Evolutionary conservation across 1,140 invertebrate species (phyloP).

Genomic region (Meloidogyne exigua): DNA sequence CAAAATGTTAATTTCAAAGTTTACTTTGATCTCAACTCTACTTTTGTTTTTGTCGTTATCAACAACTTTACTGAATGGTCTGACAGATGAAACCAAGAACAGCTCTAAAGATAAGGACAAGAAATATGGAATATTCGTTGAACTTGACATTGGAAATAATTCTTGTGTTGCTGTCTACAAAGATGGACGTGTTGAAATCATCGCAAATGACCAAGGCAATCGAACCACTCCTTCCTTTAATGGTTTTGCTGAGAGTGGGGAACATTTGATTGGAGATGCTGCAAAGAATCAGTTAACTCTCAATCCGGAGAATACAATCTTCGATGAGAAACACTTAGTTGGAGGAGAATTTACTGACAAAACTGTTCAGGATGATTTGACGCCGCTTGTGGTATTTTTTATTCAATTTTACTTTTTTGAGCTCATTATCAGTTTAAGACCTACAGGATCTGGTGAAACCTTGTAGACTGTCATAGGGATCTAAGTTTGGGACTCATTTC

Average conservation of each 20-base stretch:
- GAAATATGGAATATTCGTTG: slow-evolving; percentile 66
- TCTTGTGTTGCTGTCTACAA: slow-evolving; percentile 73
- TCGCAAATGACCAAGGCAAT: slow-evolving; percentile 87
- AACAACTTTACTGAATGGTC: neutral
- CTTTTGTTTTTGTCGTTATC: neutral
- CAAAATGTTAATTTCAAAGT: neutral
- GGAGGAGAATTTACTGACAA: slow-evolving; percentile 72
- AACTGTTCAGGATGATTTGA: slow-evolving; percentile 75
- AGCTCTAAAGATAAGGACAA: slow-evolving; percentile 56
- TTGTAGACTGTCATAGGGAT: too few species aligned
- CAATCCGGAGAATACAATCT: slow-evolving; percentile 93
- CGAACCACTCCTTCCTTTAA: slow-evolving; percentile 84
- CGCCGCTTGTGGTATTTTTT: slow-evolving; percentile 72
- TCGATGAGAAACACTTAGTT: slow-evolving; percentile 72
- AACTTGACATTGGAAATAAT: slow-evolving; percentile 97
- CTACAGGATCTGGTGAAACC: too few species aligned
- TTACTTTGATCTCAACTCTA: neutral
- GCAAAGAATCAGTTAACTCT: slow-evolving; percentile 72
- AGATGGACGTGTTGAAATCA: slow-evolving; percentile 83
- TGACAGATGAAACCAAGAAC: neutral
- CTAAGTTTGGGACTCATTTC: too few species aligned
- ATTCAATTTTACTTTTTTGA: neutral
- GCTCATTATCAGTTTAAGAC: too few species aligned
- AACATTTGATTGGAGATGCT: slow-evolving; percentile 79
- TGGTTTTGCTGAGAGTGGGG: slow-evolving; percentile 79